Percentiles rank a stretch among this genome's conserved stretches.
phyloP scores from a whole-genome alignment of 1,140 invertebrate genomes.

The Trachymyrmex septentrionalis region DNA sequence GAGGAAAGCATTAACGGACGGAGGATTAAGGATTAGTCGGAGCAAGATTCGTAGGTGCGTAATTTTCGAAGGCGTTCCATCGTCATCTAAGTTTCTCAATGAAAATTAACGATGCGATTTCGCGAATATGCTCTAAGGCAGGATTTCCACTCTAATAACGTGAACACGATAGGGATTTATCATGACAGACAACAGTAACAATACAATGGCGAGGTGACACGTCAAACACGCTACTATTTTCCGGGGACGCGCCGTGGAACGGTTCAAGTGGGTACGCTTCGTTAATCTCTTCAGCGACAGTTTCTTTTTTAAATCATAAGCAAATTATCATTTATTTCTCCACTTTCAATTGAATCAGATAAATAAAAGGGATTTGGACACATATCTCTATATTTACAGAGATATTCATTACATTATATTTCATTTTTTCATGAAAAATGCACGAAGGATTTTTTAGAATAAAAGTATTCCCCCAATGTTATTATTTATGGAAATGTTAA shows the following conservation, averaged over 20 bases:
- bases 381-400: not conserved
- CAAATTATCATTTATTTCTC: not conserved
- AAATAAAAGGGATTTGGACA: not conserved
- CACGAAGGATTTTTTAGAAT: not conserved
- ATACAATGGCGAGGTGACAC: constrained; percentile 44
- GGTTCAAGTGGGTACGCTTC: constrained; percentile 3
- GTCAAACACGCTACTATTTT: constrained; percentile 56
- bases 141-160: constrained; percentile 78
- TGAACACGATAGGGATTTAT: constrained; percentile 50
- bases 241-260: constrained; percentile 32
- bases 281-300: not conserved
- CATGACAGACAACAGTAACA: constrained; percentile 27
- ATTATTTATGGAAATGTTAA: not conserved
- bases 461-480: not conserved
- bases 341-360: not conserved
- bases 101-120: constrained; percentile 59
- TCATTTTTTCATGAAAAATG: not conserved
- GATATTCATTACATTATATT: not conserved
- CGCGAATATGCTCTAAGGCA: constrained; percentile 51
- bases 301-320: constrained; percentile 14
- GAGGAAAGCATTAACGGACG: constrained; percentile 37
- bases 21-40: constrained; percentile 27
- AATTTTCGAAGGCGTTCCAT: constrained; percentile 28
- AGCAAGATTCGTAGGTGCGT: not conserved
- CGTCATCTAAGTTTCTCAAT: constrained; percentile 4